phyloP scores from a whole-genome alignment of 2,797 vertebrate species.

The Tachyglossus aculeatus region DNA sequence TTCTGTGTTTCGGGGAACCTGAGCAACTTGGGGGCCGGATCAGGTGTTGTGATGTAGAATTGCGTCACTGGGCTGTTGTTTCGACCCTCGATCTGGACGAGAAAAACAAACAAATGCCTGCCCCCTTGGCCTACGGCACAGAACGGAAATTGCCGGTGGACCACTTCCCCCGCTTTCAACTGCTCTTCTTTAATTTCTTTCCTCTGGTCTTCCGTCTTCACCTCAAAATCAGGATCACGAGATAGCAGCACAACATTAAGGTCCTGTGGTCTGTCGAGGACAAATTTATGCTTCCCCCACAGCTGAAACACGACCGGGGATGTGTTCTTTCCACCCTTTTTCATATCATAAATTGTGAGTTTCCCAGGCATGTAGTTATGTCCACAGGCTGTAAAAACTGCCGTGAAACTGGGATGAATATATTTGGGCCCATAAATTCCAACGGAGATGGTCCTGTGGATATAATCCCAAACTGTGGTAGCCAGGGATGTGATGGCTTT shows the following conservation, averaged over 20 bases:
- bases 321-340: slow-evolving; percentile 79
- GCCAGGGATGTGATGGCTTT: slow-evolving; percentile 80
- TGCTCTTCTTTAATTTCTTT: slow-evolving; percentile 84
- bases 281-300: slow-evolving; percentile 89
- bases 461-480: slow-evolving; percentile 90
- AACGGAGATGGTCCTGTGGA: slow-evolving; percentile 84
- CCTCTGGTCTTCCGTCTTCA: slow-evolving; percentile 77
- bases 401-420: slow-evolving; percentile 92
- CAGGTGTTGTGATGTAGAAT: slow-evolving; percentile 85
- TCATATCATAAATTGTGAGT: slow-evolving; percentile 85
- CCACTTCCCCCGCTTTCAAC: slow-evolving; percentile 81
- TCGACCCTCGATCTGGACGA: slow-evolving; percentile 76
- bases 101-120: slow-evolving; percentile 83
- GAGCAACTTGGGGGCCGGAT: slow-evolving; percentile 78
- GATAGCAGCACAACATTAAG: slow-evolving; percentile 78
- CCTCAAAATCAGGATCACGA: slow-evolving; percentile 80
- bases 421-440: slow-evolving; percentile 94
- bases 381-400: slow-evolving; percentile 84
- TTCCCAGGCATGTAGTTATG: slow-evolving; percentile 88
- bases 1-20: slow-evolving; percentile 73
- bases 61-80: slow-evolving; percentile 67
- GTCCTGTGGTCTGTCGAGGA: slow-evolving; percentile 81
- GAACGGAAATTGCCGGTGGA: slow-evolving; percentile 85
- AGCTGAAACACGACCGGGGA: slow-evolving; percentile 92
- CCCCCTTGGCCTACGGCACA: slow-evolving; percentile 74